A percentile compares a stretch with the other conserved stretches of the same genome.
Conservation (phyloP, 2,113 vertebrate species). For the Passer montanus region DNA sequence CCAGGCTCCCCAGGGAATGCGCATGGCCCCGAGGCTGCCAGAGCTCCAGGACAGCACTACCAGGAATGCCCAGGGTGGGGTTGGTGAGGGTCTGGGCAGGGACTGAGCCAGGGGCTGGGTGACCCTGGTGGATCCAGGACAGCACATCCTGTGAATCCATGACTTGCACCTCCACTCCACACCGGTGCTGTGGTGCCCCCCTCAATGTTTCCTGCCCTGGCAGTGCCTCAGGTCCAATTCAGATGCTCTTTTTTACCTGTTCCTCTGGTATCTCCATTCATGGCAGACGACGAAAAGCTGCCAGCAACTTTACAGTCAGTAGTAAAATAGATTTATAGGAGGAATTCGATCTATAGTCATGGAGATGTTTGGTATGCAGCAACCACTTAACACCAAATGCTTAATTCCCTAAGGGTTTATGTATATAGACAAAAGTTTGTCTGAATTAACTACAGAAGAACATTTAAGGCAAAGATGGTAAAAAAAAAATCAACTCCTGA, state of each 20-base stretch:
- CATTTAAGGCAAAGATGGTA: not conserved
- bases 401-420: not conserved
- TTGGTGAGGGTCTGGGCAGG: not conserved
- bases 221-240: not conserved
- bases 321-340: not conserved
- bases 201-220: not conserved
- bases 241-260: not conserved
- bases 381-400: not conserved
- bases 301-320: not conserved
- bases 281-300: not conserved
- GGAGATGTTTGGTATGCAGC: not conserved
- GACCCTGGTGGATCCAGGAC: not conserved
- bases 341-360: not conserved
- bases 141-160: not conserved
- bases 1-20: not conserved
- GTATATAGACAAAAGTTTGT: not conserved
- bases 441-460: not conserved
- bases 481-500: not conserved
- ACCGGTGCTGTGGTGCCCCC: rapidly evolving
- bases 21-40: not conserved
- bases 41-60: not conserved
- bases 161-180: too few species aligned
- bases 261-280: not conserved
- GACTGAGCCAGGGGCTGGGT: rapidly evolving
- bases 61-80: not conserved